phyloP scores from a whole-genome alignment of 2,113 vertebrate species.

The Petromus typicus region DNA sequence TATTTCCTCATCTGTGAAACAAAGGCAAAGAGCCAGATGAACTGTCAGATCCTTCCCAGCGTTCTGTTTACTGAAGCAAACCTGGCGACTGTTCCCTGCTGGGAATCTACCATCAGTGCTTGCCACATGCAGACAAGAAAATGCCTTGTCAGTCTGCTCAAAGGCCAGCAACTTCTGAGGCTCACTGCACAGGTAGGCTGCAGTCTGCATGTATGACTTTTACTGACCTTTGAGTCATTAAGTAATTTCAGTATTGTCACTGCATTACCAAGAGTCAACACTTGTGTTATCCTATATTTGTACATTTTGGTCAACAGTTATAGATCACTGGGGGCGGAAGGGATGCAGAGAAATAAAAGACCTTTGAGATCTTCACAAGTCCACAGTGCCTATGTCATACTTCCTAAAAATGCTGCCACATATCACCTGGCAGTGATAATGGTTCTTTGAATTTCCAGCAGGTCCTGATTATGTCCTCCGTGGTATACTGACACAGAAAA shows the following conservation, averaged over 20 bases:
- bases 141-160: neutral
- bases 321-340: neutral
- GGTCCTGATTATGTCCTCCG: neutral
- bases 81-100: neutral
- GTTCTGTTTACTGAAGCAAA: neutral
- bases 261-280: neutral
- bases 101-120: neutral
- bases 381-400: rapidly evolving
- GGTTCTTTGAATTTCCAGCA: neutral
- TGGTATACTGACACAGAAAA: neutral
- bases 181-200: neutral
- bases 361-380: neutral
- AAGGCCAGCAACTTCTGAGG: neutral
- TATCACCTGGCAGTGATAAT: neutral
- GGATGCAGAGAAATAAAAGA: neutral
- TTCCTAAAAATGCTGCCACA: neutral
- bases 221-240: neutral
- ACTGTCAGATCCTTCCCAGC: neutral
- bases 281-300: neutral
- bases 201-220: no score
- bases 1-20: neutral
- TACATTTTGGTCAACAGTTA: neutral
- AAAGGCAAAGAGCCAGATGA: neutral
- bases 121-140: neutral
- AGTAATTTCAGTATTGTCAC: neutral